A percentile compares a stretch with the other conserved stretches of the same genome.
These are phyloP conservation scores for Spheniscus mendiculus DNA, from an alignment of 2,113 vertebrate genomes.

Conservation along the genomic window DNA sequence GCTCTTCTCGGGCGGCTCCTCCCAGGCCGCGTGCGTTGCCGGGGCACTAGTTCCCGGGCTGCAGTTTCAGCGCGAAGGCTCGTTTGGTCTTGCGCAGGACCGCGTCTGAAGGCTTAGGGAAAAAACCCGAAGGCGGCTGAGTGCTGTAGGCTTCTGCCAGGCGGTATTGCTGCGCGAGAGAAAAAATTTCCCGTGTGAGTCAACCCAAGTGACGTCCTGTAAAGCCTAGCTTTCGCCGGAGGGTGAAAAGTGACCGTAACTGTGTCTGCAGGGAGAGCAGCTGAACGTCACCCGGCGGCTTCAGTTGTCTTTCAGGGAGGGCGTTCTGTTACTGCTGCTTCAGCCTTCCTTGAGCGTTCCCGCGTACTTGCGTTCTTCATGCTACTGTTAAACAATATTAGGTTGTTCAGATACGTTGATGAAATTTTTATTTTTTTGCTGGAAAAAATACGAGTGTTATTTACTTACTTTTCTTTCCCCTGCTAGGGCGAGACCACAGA, in stretches of 20 bases:
- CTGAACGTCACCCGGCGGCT: not conserved
- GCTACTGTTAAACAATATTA: fast-evolving
- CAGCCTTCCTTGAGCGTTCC: not conserved
- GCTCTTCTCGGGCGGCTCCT: not conserved
- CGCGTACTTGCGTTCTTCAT: fast-evolving
- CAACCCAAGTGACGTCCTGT: not conserved
- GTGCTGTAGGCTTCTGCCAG: not conserved
- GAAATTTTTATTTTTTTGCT: not conserved
- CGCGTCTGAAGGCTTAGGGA: not conserved
- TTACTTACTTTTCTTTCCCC: not conserved
- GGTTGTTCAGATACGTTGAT: fast-evolving
- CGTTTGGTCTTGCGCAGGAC: not conserved
- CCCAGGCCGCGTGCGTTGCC: not conserved
- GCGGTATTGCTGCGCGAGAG: not conserved
- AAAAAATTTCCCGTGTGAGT: not conserved
- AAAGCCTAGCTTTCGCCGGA: fast-evolving
- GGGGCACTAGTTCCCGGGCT: fast-evolving
- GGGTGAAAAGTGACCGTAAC: fast-evolving
- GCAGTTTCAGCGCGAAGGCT: fast-evolving
- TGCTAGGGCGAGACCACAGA: constrained; percentile 86
- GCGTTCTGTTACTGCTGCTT: not conserved
- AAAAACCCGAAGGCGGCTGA: not conserved
- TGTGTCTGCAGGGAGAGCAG: not conserved
- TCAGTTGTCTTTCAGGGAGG: not conserved
- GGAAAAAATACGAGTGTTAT: fast-evolving